Percentiles rank a stretch among this genome's conserved stretches.
Conservation (phyloP, 2,888 invertebrate genomes). For the Nomada hirtipes region DNA sequence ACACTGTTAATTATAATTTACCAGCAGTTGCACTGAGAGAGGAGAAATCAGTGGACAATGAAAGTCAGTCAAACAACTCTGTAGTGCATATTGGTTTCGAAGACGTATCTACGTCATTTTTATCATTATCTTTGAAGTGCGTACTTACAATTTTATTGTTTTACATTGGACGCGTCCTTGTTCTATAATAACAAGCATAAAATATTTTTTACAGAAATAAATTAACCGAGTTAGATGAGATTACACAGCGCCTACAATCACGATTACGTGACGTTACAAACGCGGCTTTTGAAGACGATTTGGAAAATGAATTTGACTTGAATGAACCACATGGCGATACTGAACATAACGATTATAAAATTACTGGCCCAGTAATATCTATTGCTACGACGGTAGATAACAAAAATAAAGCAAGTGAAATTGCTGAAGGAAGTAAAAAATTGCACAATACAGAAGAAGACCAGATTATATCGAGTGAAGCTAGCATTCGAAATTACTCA, state of each 20-base stretch:
- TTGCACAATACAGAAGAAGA: slow-evolving; percentile 33
- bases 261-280: slow-evolving; percentile 87
- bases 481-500: slow-evolving; percentile 29
- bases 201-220: slow-evolving; percentile 85
- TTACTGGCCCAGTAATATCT: slow-evolving; percentile 29
- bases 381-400: neutral
- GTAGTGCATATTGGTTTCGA: slow-evolving; percentile 70
- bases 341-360: slow-evolving; percentile 69
- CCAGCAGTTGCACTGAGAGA: slow-evolving; percentile 29
- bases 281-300: slow-evolving; percentile 85
- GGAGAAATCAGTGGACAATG: slow-evolving; percentile 40
- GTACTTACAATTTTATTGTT: neutral
- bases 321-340: slow-evolving; percentile 72
- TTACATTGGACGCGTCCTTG: neutral
- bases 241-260: slow-evolving; percentile 86
- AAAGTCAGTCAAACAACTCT: slow-evolving; percentile 53
- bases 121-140: slow-evolving; percentile 80
- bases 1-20: slow-evolving; percentile 24
- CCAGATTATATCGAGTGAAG: slow-evolving; percentile 34
- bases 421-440: slow-evolving; percentile 37
- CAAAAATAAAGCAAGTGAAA: slow-evolving; percentile 23
- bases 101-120: slow-evolving; percentile 79
- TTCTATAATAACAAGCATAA: neutral
- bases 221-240: slow-evolving; percentile 87
- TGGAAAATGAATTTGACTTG: slow-evolving; percentile 86